phyloP scores from a whole-genome alignment of 2,113 vertebrate genomes.

The Chauna torquata region DNA sequence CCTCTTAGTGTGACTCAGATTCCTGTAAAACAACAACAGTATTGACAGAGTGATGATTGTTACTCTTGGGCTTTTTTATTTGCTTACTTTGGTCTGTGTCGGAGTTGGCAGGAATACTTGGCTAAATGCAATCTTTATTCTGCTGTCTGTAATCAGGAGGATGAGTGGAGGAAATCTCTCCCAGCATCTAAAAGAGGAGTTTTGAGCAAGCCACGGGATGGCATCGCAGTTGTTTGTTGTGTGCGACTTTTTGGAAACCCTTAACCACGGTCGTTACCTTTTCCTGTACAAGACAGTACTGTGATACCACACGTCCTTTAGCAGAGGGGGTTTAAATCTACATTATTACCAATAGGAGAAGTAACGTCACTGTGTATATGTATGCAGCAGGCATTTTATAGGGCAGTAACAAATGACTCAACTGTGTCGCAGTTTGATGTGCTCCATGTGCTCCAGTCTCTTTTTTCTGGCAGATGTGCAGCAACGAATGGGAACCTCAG shows the following conservation, averaged over 20 bases:
- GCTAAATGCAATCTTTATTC: neutral
- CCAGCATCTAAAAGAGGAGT: neutral
- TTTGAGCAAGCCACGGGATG: neutral
- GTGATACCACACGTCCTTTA: neutral
- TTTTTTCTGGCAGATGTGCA: neutral
- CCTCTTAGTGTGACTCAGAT: constrained; percentile 29
- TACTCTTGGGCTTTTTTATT: neutral
- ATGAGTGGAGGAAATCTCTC: neutral
- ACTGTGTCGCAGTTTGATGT: neutral
- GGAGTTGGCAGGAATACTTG: neutral
- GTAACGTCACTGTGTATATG: neutral
- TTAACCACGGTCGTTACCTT: neutral
- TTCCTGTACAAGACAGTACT: neutral
- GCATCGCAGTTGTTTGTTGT: neutral
- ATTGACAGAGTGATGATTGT: neutral
- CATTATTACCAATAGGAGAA: neutral
- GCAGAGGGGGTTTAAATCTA: neutral
- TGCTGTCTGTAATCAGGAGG: neutral
- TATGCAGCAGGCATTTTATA: neutral
- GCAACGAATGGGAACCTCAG: neutral
- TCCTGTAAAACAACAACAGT: neutral
- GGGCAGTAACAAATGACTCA: neutral
- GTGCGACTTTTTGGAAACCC: neutral
- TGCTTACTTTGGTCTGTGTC: neutral
- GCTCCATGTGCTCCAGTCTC: neutral